Evolutionary conservation across 2,113 vertebrate genomes (phyloP).

Genomic region (Tupaia tana): DNA sequence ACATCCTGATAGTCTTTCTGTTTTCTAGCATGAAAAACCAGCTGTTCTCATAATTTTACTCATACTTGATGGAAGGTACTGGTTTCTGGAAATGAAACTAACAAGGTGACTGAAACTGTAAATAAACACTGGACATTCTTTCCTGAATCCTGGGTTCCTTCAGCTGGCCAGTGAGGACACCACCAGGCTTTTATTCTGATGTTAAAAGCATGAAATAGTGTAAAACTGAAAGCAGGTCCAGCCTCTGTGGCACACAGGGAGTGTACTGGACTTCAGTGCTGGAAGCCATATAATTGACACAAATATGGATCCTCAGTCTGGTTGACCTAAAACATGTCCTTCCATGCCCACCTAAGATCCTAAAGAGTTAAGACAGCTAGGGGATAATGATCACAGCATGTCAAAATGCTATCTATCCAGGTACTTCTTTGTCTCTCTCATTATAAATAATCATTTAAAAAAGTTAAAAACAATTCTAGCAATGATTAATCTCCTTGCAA

Average conservation of each 20-base stretch:
- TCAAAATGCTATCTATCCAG: too few species aligned
- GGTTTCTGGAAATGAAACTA: neutral
- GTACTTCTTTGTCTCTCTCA: too few species aligned
- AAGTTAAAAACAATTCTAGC: neutral
- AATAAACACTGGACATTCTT: neutral
- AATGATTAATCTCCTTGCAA: constrained; percentile 12
- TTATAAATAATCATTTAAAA: neutral
- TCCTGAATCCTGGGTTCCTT: neutral
- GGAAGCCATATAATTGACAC: too few species aligned
- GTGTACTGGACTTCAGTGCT: too few species aligned
- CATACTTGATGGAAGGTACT: neutral
- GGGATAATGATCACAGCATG: too few species aligned
- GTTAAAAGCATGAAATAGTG: neutral
- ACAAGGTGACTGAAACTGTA: neutral
- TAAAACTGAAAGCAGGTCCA: neutral
- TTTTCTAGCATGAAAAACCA: neutral
- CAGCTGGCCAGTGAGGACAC: neutral
- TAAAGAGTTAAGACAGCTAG: too few species aligned
- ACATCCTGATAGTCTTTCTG: neutral
- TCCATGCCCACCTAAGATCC: too few species aligned
- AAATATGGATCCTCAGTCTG: too few species aligned
- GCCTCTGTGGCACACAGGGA: too few species aligned
- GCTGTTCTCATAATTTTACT: neutral
- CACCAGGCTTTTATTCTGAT: neutral
- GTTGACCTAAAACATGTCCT: too few species aligned